Conservation (phyloP, 2,888 invertebrate genomes). For the Strigamia transsilvanica region DNA sequence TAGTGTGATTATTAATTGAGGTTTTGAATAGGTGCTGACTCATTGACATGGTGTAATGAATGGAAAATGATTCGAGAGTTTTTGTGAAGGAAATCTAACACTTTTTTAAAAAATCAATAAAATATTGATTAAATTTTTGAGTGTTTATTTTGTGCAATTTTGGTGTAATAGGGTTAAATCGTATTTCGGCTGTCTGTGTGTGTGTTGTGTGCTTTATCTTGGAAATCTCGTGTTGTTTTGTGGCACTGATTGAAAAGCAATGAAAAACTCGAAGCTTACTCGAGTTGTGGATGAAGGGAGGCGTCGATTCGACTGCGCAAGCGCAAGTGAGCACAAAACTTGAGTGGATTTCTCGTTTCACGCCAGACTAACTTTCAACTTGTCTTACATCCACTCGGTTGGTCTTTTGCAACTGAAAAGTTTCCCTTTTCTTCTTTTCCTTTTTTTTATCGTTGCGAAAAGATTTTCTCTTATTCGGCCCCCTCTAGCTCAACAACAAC, state of each 20-base stretch:
- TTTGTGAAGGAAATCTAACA: not conserved
- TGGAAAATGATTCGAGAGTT: not conserved
- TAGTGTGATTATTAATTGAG: not conserved
- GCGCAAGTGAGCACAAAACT: slow-evolving; percentile 24
- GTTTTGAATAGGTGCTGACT: not conserved
- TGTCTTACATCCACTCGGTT: slow-evolving; percentile 38
- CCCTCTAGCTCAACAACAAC: slow-evolving; percentile 10
- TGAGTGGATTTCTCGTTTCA: slow-evolving; percentile 38
- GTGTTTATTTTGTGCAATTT: not conserved
- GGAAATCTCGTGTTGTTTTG: slow-evolving; percentile 30
- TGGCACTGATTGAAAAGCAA: slow-evolving; percentile 30
- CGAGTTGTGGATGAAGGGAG: slow-evolving; percentile 15
- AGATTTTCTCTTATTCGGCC: slow-evolving; percentile 12
- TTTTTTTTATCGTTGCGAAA: slow-evolving; percentile 4
- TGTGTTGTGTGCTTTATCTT: not conserved
- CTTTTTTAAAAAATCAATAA: not conserved
- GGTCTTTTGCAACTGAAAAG: slow-evolving; percentile 38
- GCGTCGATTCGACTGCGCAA: slow-evolving; percentile 27
- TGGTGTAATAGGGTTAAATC: no score
- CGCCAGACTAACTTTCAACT: slow-evolving; percentile 31
- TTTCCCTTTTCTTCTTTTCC: not conserved
- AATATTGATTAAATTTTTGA: not conserved
- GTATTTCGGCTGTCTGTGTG: not conserved
- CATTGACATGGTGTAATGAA: slow-evolving; percentile 22
- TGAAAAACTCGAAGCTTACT: slow-evolving; percentile 17